Evolutionary conservation across 1,140 invertebrate genomes (phyloP).

Genomic region (Tenebrio molitor): DNA sequence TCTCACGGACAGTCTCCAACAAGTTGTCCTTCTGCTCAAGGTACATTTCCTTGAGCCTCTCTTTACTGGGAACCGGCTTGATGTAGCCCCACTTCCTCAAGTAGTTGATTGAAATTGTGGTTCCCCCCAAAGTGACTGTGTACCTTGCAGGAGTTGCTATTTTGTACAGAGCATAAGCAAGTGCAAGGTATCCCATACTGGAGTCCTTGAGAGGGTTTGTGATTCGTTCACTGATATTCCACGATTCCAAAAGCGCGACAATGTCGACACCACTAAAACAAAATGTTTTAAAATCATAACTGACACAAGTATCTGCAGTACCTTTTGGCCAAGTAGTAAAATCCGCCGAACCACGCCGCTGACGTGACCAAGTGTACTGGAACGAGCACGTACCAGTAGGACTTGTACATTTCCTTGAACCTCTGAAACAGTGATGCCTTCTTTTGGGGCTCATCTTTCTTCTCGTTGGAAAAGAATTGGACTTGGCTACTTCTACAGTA

Average conservation of each 20-base stretch:
- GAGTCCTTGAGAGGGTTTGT: constrained; percentile 81
- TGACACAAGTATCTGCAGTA: constrained; percentile 62
- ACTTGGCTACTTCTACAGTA: background rate
- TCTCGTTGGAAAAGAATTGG: constrained; percentile 5
- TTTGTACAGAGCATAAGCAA: constrained; percentile 93
- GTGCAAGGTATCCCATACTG: constrained; percentile 87
- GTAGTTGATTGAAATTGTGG: constrained; percentile 79
- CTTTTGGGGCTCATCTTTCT: constrained; percentile 33
- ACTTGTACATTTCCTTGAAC: constrained; percentile 92
- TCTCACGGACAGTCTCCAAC: constrained; percentile 67
- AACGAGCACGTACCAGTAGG: constrained; percentile 95
- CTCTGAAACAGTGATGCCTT: constrained; percentile 81
- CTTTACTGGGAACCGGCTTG: constrained; percentile 74
- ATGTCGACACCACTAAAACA: constrained; percentile 90
- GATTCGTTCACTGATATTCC: constrained; percentile 83
- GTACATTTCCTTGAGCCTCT: constrained; percentile 74
- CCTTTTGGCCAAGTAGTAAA: constrained; percentile 91
- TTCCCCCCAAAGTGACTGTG: constrained; percentile 87
- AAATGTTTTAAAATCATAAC: background rate
- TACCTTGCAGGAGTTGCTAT: constrained; percentile 91
- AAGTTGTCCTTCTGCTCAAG: constrained; percentile 71
- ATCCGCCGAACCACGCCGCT: constrained; percentile 84
- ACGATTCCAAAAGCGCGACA: constrained; percentile 78
- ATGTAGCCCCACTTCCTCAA: constrained; percentile 78
- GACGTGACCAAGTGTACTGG: constrained; percentile 92